Evolutionary conservation across 2,888 invertebrate genomes (phyloP), one percentile per base, ranked within the genome.

Genomic region (Chorisops tibialis): DNA sequence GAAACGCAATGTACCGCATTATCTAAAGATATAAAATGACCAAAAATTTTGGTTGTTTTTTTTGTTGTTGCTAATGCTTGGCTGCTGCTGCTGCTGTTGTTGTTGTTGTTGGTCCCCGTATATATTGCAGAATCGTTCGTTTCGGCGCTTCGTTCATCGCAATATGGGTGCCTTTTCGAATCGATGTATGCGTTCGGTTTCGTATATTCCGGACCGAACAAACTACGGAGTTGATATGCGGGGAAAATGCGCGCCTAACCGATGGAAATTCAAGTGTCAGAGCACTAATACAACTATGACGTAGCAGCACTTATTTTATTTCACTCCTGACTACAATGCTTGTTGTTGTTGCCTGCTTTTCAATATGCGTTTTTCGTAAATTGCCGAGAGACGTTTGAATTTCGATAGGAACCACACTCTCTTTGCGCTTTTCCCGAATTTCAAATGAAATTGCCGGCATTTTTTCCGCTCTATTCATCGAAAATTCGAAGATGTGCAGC

Each of bases 171-270:
- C 9, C 24, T 4, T 24, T 24, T 30, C 2, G 30, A 30, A 7
- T 30, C 30, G 5, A 30, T 30, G 30, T 30, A 30, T 30, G 30
- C 30, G 30, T 30, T 9, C 7, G 30, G 30, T 7, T 30, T 30
- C 5, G 30, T 30, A 9, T 30, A 9, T n/a, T n/a, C 7, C 30
- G 9, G 30, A 30, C 30, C 30, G 30, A 7, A 30, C 30, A 30
- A 30, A 30, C 30, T 30, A 30, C 30, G 30, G 30, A 30, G 30
- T 30, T 37, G 51, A 16, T 21, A 50, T 16, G 21, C 18, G 52
- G 52, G 52, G 52, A 39, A 41, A 47, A 54, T 39, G 14, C 39
- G 52, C 52, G 52, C 52, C 52, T 54, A 54, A 41, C 11, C 22
- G 52, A n/a, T 21, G 41, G 12, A 22, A 41, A 38, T 51, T 51